Evolutionary conservation across 2,888 invertebrate genomes (phyloP), one percentile per base, ranked within the genome.

Genomic region (Pecten maximus): DNA sequence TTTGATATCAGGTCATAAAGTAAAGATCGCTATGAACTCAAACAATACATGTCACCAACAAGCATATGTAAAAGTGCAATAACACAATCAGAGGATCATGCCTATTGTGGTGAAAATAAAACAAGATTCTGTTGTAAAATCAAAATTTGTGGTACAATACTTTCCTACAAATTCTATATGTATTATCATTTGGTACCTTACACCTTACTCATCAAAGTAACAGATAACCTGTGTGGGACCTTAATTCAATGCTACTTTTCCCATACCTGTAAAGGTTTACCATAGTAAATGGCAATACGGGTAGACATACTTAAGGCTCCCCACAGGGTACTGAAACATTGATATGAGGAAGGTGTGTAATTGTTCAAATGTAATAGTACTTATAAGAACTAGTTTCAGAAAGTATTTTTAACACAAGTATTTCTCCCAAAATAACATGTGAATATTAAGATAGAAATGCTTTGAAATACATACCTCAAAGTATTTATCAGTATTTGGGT

Each of bases 381-480:
- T 23, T 54, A 54, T n/a, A 19, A n/a, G n/a, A 2, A 28, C 35
- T 2, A 35, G 35, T 74, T 28, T 10, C 28, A 28, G 60, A 28
- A n/a, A 60, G 60, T 10, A n/a, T 8, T 60, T 60, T 28, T 28
- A 60, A 60, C 19, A 60, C 44, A 60, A 16, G 6, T n/a, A 8
- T 60, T n/a, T n/a, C 23, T 60, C 60, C n/a, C 8, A n/a, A 60
- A n/a, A 60, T 60, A 16, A 60, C n/a, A 60, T 60, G 60, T 23
- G 4, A 6, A n/a, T 16, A n/a, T 60, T 23, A n/a, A 4, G 23
- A 54, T 28, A 74, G 12, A 10, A 28, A 35, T 10, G 28, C 74
- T 74, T 35, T 35, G 23, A 74, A 28, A 87, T 35, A 90, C 90
- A 88, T 88, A 92, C 91, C 91, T 92, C 91, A 87, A 92, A 91